Evolutionary conservation across 2,113 vertebrate genomes (phyloP).

Genomic region (Elephas maximus): DNA sequence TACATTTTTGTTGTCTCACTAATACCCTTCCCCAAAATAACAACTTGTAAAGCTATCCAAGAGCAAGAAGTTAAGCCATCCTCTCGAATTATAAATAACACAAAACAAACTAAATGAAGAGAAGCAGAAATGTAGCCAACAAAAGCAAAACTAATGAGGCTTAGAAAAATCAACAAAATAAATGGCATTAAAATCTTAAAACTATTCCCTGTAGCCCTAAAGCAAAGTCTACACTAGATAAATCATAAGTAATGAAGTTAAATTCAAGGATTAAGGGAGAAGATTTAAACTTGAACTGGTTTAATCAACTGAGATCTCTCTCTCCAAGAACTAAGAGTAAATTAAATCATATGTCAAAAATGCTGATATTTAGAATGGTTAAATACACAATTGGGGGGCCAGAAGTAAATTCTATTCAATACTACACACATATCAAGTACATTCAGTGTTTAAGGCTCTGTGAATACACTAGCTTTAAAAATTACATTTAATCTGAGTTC

Average conservation of each 20-base stretch:
- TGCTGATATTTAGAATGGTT: neutral
- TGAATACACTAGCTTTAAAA: constrained; percentile 18
- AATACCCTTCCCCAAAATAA: neutral
- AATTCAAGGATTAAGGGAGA: constrained; percentile 35
- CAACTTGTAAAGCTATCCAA: neutral
- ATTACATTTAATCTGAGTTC: constrained; percentile 16
- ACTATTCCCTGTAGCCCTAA: neutral
- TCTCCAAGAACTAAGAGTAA: neutral
- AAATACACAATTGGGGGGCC: neutral
- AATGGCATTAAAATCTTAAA: constrained; percentile 34
- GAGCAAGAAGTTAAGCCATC: neutral
- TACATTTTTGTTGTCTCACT: constrained; percentile 42
- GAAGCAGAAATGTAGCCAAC: neutral
- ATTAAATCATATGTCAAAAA: neutral
- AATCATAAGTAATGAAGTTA: constrained; percentile 10
- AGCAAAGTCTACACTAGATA: neutral
- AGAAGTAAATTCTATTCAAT: constrained; percentile 4
- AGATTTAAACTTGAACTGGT: neutral
- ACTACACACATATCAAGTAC: neutral
- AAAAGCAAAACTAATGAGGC: constrained; percentile 27
- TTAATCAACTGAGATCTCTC: neutral
- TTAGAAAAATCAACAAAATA: constrained; percentile 37
- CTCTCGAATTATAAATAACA: constrained; percentile 22
- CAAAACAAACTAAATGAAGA: constrained; percentile 27
- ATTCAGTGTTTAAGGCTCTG: neutral